Percentiles rank a stretch among this genome's conserved stretches.
Conservation (phyloP, 1,140 invertebrate species). For the Drosophila guanche region DNA sequence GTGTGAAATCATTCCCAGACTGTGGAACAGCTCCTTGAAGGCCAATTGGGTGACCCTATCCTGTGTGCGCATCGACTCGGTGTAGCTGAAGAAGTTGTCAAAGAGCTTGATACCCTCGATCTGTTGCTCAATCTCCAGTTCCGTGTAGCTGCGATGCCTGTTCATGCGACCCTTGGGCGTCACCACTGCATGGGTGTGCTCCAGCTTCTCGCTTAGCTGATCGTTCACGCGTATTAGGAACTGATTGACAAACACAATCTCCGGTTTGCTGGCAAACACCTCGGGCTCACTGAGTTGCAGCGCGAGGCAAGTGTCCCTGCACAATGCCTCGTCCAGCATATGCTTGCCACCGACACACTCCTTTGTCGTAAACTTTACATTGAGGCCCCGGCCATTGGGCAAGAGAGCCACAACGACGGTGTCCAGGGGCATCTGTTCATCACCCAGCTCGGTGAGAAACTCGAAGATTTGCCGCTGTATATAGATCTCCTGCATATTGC, state of each 20-base stretch:
- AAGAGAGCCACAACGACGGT: conserved; percentile 34
- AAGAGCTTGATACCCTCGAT: conserved; percentile 63
- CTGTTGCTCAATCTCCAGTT: conserved; percentile 63
- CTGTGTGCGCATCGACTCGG: conserved; percentile 23
- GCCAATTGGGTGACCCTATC: conserved; percentile 45
- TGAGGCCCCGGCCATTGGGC: conserved; percentile 45
- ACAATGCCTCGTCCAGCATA: background rate
- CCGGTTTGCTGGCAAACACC: conserved; percentile 16
- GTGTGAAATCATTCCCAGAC: conserved; percentile 35
- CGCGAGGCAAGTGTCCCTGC: conserved; percentile 7
- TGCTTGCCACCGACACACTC: background rate
- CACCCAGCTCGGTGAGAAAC: conserved; percentile 50
- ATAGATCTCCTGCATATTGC: conserved; percentile 1
- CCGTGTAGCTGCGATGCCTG: conserved; percentile 45
- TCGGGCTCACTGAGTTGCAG: conserved; percentile 18
- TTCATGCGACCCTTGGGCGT: conserved; percentile 32
- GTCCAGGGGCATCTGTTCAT: conserved; percentile 39
- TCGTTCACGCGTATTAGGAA: conserved; percentile 51
- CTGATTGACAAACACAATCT: conserved; percentile 36
- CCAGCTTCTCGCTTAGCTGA: conserved; percentile 19
- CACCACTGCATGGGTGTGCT: conserved; percentile 10
- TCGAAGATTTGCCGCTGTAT: conserved; percentile 47
- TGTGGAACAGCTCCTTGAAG: conserved; percentile 58
- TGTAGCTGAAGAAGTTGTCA: conserved; percentile 38
- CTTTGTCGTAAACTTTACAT: conserved; percentile 44